phyloP scores from a whole-genome alignment of 30 jellyfish, hydroid and myxozoan genomes.

The Mastigias papua region DNA sequence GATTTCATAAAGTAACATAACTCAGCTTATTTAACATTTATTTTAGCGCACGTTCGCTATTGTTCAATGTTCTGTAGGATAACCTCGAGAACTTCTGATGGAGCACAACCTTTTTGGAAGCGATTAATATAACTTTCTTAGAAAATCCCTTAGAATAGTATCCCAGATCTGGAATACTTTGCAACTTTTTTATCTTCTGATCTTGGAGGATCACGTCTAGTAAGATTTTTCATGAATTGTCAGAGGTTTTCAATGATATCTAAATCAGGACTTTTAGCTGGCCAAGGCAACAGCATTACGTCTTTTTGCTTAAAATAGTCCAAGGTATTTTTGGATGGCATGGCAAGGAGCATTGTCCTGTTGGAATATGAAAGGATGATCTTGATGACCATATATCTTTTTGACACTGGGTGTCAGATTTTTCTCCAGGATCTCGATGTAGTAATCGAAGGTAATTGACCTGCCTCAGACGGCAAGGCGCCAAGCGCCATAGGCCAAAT shows the following conservation, averaged over 20 bases:
- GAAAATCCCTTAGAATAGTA: not conserved
- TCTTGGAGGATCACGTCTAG: not conserved
- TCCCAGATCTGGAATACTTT: not conserved
- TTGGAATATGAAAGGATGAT: not conserved
- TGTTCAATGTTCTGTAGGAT: not conserved
- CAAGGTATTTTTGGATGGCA: too few relatives aligned
- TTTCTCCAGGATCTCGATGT: not conserved
- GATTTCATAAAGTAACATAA: not conserved
- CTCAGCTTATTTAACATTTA: not conserved
- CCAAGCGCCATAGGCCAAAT: not conserved
- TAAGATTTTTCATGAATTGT: not conserved
- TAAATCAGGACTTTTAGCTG: too few relatives aligned
- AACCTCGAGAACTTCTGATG: not conserved
- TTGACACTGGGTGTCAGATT: not conserved
- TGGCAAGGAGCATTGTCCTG: not conserved
- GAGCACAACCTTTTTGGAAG: not conserved
- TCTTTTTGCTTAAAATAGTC: too few relatives aligned
- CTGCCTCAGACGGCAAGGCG: not conserved
- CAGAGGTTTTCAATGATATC: not conserved
- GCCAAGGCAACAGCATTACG: too few relatives aligned
- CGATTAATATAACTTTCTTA: not conserved
- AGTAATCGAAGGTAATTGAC: not conserved
- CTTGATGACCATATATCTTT: not conserved
- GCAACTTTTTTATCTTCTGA: not conserved
- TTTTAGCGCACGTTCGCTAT: not conserved